Evolutionary conservation across 2,113 vertebrate genomes (phyloP), one percentile per base, ranked within the genome.

Genomic region (Centropus unirufus): DNA sequence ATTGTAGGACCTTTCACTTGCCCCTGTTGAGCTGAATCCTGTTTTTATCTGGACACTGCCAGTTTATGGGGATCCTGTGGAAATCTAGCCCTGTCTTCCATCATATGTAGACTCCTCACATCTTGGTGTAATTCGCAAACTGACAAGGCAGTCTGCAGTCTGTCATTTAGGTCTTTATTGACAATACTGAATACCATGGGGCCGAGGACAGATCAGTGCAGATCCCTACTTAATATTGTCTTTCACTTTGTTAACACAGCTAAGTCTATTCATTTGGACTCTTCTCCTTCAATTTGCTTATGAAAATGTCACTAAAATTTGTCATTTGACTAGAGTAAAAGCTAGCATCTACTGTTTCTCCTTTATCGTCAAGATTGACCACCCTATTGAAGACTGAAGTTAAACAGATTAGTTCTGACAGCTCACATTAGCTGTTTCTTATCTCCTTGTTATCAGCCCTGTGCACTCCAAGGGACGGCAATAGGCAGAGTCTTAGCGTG

Each of bases 391-490:
- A 72, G 62, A 52, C 49, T 87, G 46, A 91, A 92, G 39, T 85
- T 64, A 64, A 87, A 85, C 54, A 54, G 84, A 95, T 90, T 39
- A 68, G 54, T 82, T 96, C 78, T 95, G 93, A 76, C 90, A 95
- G 70, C 75, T 94, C 78, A 22, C 70, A 73, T 89, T 79, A 93
- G 59, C 79, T 22, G 6, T 77, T 77, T 42, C 47, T 81, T 88
- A 76, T 26, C 42, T 88, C 40, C 44, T 61, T 70, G 36, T 83
- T 83, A 51, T 12, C 72, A 51, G 46, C 52, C 36, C 26, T 63
- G 47, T 67, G 67, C 34, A 11, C 52, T 79, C 52, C 67, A 62
- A 83, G 29, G 63, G 80, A 36, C 52, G 40, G 57, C 72, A 62
- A 2, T 11, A 67, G 68, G 47, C 17, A 62, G 51, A 47, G 64